Base-by-base conservation (phyloP, 2,113 vertebrate species). In the Scophthalmus maximus region DNA sequence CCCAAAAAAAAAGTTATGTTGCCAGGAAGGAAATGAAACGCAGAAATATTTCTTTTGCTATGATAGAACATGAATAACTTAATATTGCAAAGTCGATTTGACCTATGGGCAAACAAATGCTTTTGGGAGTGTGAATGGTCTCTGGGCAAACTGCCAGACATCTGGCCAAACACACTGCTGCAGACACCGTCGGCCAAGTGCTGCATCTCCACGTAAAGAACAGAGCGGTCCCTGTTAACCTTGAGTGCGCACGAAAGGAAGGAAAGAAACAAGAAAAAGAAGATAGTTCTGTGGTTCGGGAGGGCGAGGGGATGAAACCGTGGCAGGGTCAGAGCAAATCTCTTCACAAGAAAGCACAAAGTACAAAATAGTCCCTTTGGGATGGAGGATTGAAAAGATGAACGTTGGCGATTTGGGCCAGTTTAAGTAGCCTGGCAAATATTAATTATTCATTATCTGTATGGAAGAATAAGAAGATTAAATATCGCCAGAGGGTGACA, bases 391-490 rank as follows among this genome's bases (percentile, higher is more conserved):
- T 44, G 71, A 65, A 69, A 53, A 67, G 81, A 86, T 72, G 65
- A 80, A 75, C 57, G 79, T 68, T 72, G 51, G 69, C 67, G 82
- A 76, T 79, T 79, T 73, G 67, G 12, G n/a, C 40, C 23, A 73
- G 58, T 79, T 86, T 32, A 79, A n/a, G 78, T 22, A 25, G 76
- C 69, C n/a, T 9, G 49, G 60, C 50, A 68, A 83, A 72, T 75
- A 73, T 81, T 79, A 79, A 88, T 86, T 86, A 86, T 84, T 83
- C 85, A 84, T 85, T 76, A 82, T 77, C 79, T 53, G 23, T 57
- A 51, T 49, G 38, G 62, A 76, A 66, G 64, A 84, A 84, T 81
- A 78, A 79, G 70, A 78, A 58, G 81, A 86, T 88, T 82, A 86
- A 78, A 67, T 52, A 52, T 78, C 65, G 81, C 79, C 56, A 58